These are phyloP conservation scores for Lasioglossum albipes DNA, from an alignment of 1,140 invertebrate genomes.

Conservation along the genomic window DNA sequence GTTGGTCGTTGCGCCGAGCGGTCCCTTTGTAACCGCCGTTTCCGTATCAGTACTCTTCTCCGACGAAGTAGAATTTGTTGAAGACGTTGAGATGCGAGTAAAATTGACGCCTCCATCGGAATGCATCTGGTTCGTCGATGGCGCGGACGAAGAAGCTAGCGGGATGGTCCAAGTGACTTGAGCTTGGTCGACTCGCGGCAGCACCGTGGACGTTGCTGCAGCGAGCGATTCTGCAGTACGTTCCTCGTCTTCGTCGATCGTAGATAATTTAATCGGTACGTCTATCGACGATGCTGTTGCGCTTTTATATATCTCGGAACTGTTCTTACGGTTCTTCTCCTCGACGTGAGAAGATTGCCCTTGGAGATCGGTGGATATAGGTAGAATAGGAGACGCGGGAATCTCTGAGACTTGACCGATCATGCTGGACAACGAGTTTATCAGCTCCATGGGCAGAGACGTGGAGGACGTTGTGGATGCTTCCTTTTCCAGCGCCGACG, in stretches of 20 bases:
- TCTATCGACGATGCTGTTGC: background rate
- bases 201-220: background rate
- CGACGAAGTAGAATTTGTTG: too few relatives aligned
- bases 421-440: slow-evolving; percentile 74
- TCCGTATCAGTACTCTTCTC: background rate
- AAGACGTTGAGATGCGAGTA: background rate
- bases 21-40: background rate
- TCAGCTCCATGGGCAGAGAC: slow-evolving; percentile 69
- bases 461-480: slow-evolving; percentile 30
- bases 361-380: background rate
- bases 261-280: background rate
- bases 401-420: slow-evolving; percentile 74
- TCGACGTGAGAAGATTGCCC: background rate
- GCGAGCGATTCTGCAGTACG: background rate
- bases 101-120: background rate
- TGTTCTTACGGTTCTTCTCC: background rate
- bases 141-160: too few relatives aligned
- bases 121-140: too few relatives aligned
- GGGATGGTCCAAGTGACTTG: background rate
- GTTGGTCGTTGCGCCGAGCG: too few relatives aligned
- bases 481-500: background rate
- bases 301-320: background rate
- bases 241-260: background rate
- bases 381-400: background rate
- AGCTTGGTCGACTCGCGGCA: background rate